Evolutionary conservation across 2,888 invertebrate species (phyloP).

Genomic region (Ormia ochracea): DNA sequence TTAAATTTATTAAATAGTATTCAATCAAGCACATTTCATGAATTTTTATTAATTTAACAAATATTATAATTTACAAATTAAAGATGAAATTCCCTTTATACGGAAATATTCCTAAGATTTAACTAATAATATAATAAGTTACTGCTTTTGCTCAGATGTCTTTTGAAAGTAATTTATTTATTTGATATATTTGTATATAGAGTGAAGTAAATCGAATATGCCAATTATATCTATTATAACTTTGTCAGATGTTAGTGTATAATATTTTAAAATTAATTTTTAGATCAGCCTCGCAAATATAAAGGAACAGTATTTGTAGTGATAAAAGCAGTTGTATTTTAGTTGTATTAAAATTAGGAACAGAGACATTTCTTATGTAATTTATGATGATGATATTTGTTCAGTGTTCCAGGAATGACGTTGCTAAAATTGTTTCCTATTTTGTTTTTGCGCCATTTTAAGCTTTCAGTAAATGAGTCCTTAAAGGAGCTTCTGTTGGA

Average conservation of each 20-base stretch:
- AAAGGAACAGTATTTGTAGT: background rate
- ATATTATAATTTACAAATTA: too few species aligned
- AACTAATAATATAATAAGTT: too few species aligned
- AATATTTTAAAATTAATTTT: background rate
- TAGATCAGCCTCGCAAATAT: background rate
- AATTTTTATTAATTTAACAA: too few species aligned
- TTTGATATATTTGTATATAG: too few species aligned
- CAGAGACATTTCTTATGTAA: conserved; percentile 53
- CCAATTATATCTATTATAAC: too few species aligned
- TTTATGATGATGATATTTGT: conserved; percentile 58
- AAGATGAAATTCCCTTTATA: too few species aligned
- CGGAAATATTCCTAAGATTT: too few species aligned
- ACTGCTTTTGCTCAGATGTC: too few species aligned
- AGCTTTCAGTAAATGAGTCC: conserved; percentile 53
- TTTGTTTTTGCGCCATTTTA: background rate
- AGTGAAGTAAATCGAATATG: too few species aligned
- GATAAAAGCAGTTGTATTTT: conserved; percentile 21
- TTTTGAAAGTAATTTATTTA: too few species aligned
- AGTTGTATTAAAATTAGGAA: conserved; percentile 42
- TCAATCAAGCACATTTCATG: too few species aligned
- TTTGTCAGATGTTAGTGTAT: background rate
- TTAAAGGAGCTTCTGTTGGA: conserved; percentile 45
- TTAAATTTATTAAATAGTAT: too few species aligned
- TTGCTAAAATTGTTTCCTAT: conserved; percentile 7
- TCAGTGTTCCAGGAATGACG: conserved; percentile 45